Conservation (phyloP, 2,888 invertebrate genomes). For the Luperina testacea region DNA sequence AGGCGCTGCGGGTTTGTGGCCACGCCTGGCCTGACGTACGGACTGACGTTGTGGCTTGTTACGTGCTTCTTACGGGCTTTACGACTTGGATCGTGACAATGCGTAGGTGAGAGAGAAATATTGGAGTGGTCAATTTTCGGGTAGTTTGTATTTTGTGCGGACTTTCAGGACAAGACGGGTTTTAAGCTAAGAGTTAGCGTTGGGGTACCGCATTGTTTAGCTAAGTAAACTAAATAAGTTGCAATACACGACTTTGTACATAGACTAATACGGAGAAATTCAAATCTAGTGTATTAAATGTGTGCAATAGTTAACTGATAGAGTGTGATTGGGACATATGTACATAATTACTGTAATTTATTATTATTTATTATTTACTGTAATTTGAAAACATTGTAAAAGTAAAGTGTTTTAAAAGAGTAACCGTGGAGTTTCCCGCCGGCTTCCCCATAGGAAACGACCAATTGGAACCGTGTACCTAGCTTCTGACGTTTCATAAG, state of each 20-base stretch:
- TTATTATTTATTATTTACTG: too few relatives aligned
- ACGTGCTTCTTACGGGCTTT: conserved; percentile 59
- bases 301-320: neutral
- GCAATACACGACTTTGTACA: neutral
- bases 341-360: too few relatives aligned
- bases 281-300: neutral
- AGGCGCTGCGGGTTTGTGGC: conserved; percentile 67
- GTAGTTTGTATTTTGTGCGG: conserved; percentile 36
- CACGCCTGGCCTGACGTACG: conserved; percentile 59
- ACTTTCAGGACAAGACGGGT: conserved; percentile 20
- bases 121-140: conserved; percentile 57
- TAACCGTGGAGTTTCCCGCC: too few relatives aligned
- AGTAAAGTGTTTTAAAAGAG: too few relatives aligned
- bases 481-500: too few relatives aligned
- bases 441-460: too few relatives aligned
- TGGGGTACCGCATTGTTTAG: neutral
- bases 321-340: neutral
- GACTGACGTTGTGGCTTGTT: conserved; percentile 59
- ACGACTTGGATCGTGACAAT: conserved; percentile 44
- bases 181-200: conserved; percentile 4
- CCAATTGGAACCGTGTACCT: too few relatives aligned
- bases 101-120: conserved; percentile 60
- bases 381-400: too few relatives aligned
- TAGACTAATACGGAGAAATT: neutral
- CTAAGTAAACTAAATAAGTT: neutral